phyloP scores from a whole-genome alignment of 2,888 invertebrate genomes.

The Anticlea derivata region DNA sequence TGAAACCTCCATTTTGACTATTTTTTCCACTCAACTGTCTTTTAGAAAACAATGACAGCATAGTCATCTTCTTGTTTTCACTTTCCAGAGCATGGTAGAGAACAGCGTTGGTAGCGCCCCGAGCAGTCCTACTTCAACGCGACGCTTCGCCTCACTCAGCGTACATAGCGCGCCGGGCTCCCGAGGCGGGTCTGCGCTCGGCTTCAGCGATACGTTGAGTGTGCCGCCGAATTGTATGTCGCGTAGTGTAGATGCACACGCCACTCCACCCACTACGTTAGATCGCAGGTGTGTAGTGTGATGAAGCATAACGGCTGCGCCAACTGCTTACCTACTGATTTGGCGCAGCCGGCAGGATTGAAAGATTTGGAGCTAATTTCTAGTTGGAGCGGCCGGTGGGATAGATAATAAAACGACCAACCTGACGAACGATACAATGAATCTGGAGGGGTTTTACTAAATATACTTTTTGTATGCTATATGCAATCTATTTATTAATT shows the following conservation, averaged over 20 bases:
- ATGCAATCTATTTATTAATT: no score
- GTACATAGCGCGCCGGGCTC: conserved; percentile 55
- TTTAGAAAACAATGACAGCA: no score
- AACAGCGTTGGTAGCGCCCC: conserved; percentile 86
- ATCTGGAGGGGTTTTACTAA: no score
- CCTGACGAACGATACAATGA: no score
- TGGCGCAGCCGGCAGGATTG: conserved; percentile 10
- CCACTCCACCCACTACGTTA: conserved; percentile 68
- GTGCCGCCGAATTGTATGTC: conserved; percentile 73
- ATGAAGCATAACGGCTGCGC: conserved; percentile 9
- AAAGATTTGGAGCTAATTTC: no score
- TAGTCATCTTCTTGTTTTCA: not conserved
- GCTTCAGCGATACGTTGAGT: conserved; percentile 59
- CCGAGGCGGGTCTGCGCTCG: conserved; percentile 76
- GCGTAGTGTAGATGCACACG: conserved; percentile 80
- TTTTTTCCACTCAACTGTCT: no score
- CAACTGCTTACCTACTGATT: not conserved
- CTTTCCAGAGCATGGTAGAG: conserved; percentile 64
- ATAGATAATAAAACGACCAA: not conserved
- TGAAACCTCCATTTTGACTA: no score
- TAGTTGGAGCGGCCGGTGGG: conserved; percentile 2
- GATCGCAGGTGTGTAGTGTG: conserved; percentile 68
- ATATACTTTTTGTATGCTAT: no score
- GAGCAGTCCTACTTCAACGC: conserved; percentile 71
- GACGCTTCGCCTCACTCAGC: conserved; percentile 63